Percentiles rank a stretch among this genome's conserved stretches.
Evolutionary conservation across 2,797 vertebrate species (phyloP).

Genomic region (Eidolon dupreanum): DNA sequence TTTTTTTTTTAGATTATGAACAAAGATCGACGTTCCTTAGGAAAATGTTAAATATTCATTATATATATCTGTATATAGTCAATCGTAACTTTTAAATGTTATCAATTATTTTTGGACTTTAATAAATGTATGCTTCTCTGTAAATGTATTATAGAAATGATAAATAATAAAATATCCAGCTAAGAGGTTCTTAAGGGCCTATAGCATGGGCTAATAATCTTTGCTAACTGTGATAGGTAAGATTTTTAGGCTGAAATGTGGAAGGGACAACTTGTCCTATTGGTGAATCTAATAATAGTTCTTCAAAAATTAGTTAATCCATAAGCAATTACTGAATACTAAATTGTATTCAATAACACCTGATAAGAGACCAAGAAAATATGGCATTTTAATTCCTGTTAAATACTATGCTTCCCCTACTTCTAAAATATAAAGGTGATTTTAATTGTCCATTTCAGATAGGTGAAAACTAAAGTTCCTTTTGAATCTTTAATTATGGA

Average conservation of each 20-base stretch:
- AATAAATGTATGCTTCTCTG: neutral
- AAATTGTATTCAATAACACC: neutral
- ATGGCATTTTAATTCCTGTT: neutral
- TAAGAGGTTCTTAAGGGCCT: neutral
- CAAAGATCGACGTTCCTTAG: neutral
- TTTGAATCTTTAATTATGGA: neutral
- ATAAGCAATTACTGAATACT: neutral
- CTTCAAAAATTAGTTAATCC: neutral
- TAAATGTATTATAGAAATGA: slow-evolving; percentile 6
- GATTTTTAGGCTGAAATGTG: slow-evolving; percentile 7
- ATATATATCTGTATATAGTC: neutral
- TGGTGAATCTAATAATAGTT: slow-evolving; percentile 35
- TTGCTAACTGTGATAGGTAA: neutral
- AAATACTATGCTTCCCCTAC: neutral
- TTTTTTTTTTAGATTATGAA: neutral
- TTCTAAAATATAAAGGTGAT: slow-evolving; percentile 10
- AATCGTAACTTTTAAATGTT: neutral
- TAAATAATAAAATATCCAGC: slow-evolving; percentile 39
- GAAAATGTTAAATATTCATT: neutral
- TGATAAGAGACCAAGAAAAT: slow-evolving; percentile 3
- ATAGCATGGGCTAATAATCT: slow-evolving; percentile 4
- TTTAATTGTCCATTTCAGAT: slow-evolving; percentile 45
- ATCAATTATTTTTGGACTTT: neutral
- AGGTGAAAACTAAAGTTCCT: slow-evolving; percentile 23
- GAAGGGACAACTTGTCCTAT: neutral